A percentile compares a stretch with the other conserved stretches of the same genome.
These are phyloP conservation scores for Colletes latitarsis DNA, from an alignment of 1,140 invertebrate genomes.

Conservation along the genomic window DNA sequence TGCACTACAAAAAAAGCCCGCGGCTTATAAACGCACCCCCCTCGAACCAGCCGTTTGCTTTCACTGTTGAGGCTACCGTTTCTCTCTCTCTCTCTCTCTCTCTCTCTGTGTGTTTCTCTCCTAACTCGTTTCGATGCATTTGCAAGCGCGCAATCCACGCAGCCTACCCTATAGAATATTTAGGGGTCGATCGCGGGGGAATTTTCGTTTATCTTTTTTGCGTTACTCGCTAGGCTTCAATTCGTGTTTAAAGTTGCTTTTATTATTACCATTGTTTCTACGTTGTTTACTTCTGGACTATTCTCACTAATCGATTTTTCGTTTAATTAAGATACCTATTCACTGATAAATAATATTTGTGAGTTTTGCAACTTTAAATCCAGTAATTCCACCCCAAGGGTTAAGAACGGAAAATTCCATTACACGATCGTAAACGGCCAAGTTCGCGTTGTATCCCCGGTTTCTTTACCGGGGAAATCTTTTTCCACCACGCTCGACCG, in stretches of 20 bases:
- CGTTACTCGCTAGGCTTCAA: background rate
- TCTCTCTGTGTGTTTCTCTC: background rate
- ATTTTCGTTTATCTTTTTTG: slow-evolving; percentile 18
- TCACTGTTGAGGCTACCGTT: slow-evolving; percentile 5
- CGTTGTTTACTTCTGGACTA: too few species aligned
- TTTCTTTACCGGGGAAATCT: background rate
- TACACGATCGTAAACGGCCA: too few species aligned
- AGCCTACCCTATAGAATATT: slow-evolving; percentile 46
- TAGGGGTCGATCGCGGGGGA: slow-evolving; percentile 14
- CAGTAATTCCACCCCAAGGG: background rate
- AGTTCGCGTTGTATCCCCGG: background rate
- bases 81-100: background rate
- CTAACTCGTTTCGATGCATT: slow-evolving; percentile 45
- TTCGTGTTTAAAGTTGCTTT: too few species aligned
- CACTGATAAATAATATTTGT: too few species aligned
- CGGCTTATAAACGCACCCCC: slow-evolving; percentile 25
- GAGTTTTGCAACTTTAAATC: too few species aligned
- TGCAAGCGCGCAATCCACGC: slow-evolving; percentile 40
- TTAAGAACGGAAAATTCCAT: too few species aligned
- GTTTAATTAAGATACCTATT: too few species aligned
- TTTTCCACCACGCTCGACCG: background rate
- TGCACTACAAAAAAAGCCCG: slow-evolving; percentile 54
- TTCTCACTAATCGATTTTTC: too few species aligned
- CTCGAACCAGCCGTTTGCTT: slow-evolving; percentile 27
- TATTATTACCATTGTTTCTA: too few species aligned